A percentile compares a stretch with the other conserved stretches of the same genome.
These are phyloP conservation scores for Trissoscelio sp. DNA, from an alignment of 2,888 invertebrate species.

Conservation along the genomic window DNA sequence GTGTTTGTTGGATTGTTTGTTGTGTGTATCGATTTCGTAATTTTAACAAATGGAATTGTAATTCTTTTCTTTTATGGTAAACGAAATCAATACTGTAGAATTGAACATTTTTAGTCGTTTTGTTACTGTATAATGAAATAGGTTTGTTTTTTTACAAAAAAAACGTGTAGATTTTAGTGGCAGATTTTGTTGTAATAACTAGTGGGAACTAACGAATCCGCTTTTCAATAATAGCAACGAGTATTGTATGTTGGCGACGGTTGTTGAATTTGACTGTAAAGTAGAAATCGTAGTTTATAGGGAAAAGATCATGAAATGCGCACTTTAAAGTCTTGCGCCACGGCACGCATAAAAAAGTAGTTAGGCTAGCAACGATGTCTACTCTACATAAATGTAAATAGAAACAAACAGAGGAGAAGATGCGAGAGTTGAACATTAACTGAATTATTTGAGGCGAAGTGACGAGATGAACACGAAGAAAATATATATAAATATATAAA, in stretches of 20 bases:
- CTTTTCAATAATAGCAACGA: slow-evolving; percentile 29
- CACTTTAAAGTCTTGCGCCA: slow-evolving; percentile 79
- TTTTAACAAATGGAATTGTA: too few species aligned
- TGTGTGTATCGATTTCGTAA: too few species aligned
- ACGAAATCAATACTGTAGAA: too few species aligned
- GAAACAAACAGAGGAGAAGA: slow-evolving; percentile 48
- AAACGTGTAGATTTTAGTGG: background rate
- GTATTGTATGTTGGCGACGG: slow-evolving; percentile 79
- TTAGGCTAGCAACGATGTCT: slow-evolving; percentile 80
- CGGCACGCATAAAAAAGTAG: slow-evolving; percentile 80
- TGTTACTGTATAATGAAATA: background rate
- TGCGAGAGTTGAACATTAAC: slow-evolving; percentile 70
- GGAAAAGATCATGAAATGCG: slow-evolving; percentile 75
- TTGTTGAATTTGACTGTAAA: slow-evolving; percentile 83
- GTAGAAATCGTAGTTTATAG: slow-evolving; percentile 79
- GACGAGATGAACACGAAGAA: slow-evolving; percentile 25
- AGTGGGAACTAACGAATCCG: background rate
- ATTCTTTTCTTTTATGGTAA: too few species aligned
- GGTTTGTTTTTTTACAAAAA: background rate
- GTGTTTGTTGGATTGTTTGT: too few species aligned
- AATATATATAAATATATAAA: slow-evolving; percentile 66
- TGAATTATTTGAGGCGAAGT: slow-evolving; percentile 69
- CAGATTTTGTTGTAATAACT: background rate
- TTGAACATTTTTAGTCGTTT: too few species aligned
- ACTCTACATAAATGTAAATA: slow-evolving; percentile 82